Conservation (phyloP, 2,888 invertebrate genomes). For the Phalera bucephala region DNA sequence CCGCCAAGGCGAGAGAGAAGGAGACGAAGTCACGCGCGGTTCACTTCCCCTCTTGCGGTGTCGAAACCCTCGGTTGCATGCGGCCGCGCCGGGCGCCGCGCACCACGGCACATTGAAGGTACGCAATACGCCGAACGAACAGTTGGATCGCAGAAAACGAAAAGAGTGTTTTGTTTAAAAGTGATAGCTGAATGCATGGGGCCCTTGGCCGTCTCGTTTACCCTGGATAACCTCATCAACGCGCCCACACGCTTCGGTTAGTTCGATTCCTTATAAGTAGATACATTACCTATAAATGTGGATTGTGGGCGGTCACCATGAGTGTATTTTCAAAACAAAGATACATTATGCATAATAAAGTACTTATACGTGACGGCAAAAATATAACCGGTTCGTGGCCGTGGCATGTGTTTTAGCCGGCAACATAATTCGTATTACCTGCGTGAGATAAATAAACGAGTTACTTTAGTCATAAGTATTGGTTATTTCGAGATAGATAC, state of each 20-base stretch:
- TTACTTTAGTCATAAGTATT: conserved; percentile 16
- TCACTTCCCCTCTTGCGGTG: conserved; percentile 60
- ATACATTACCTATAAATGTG: background rate
- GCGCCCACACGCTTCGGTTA: conserved; percentile 27
- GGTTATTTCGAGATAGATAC: conserved; percentile 9
- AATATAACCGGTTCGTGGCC: conserved; percentile 22
- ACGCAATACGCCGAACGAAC: conserved; percentile 49
- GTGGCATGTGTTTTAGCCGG: conserved; percentile 20
- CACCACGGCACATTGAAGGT: conserved; percentile 36
- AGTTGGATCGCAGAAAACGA: conserved; percentile 55
- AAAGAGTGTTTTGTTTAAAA: conserved; percentile 51
- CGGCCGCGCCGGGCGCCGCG: conserved; percentile 47
- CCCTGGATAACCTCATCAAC: conserved; percentile 8
- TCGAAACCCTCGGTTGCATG: conserved; percentile 72
- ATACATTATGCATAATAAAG: no score
- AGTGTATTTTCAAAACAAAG: conserved; percentile 23
- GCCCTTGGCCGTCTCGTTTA: conserved; percentile 24
- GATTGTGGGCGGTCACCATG: background rate
- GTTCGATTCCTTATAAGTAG: conserved; percentile 5
- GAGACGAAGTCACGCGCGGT: conserved; percentile 47
- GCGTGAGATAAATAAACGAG: conserved; percentile 5
- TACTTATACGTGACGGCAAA: conserved; percentile 10
- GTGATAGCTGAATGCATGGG: conserved; percentile 61
- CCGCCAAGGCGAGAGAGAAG: conserved; percentile 38
- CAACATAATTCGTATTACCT: conserved; percentile 10